Evolutionary conservation across 2,113 vertebrate genomes (phyloP).

Genomic region (Lasiurus cinereus): DNA sequence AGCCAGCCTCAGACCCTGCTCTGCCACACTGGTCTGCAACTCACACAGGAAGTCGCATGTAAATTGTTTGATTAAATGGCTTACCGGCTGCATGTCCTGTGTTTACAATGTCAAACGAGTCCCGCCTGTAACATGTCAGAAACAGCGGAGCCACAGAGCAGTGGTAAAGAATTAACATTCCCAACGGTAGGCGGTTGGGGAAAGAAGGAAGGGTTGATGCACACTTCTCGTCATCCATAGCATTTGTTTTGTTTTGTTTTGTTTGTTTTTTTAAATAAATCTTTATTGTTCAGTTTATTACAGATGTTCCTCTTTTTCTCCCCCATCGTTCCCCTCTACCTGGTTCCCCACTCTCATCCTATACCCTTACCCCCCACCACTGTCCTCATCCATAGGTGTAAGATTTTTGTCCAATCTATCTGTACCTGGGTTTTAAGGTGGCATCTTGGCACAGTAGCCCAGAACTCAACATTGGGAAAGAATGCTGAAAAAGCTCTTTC

Average conservation of each 20-base stretch:
- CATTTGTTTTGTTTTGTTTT: background rate
- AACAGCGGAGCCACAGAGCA: background rate
- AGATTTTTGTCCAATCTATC: too few relatives aligned
- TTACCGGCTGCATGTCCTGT: background rate
- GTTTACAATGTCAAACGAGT: background rate
- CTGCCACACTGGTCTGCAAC: background rate
- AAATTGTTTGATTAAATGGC: background rate
- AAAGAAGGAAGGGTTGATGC: background rate
- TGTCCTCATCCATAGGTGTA: too few relatives aligned
- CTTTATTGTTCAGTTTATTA: too few relatives aligned
- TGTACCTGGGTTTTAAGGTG: background rate
- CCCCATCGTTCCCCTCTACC: too few relatives aligned
- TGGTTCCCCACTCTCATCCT: too few relatives aligned
- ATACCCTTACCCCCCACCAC: too few relatives aligned
- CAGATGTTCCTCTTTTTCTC: too few relatives aligned
- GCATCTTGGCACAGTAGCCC: background rate
- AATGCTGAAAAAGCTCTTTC: background rate
- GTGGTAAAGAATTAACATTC: background rate
- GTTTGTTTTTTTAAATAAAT: too few relatives aligned
- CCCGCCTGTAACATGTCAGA: background rate
- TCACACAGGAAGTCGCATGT: background rate
- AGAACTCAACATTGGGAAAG: background rate
- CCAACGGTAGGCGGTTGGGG: background rate
- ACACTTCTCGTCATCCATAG: background rate
- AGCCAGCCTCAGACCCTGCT: background rate